A percentile compares a stretch with the other conserved stretches of the same genome.
Conservation (phyloP, 2,888 invertebrate genomes). For the Tetropium fuscum region DNA sequence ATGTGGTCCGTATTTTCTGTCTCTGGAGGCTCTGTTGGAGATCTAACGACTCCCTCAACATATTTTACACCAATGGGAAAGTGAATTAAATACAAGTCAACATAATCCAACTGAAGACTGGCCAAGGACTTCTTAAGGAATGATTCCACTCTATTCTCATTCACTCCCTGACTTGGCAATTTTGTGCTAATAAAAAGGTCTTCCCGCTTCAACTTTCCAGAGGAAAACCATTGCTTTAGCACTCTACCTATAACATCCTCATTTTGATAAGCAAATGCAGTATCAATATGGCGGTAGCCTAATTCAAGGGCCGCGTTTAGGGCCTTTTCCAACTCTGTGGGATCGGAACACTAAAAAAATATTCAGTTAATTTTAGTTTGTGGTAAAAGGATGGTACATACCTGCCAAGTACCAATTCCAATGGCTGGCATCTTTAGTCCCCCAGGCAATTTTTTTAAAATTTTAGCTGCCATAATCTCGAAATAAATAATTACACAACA, state of each 20-base stretch:
- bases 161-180: slow-evolving; percentile 71
- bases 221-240: slow-evolving; percentile 76
- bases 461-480: no score
- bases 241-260: slow-evolving; percentile 79
- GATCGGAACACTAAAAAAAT: no score
- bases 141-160: slow-evolving; percentile 39
- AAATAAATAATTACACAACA: no score
- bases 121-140: slow-evolving; percentile 46
- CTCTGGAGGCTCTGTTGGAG: not conserved
- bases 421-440: no score
- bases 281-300: slow-evolving; percentile 86
- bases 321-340: slow-evolving; percentile 68
- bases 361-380: no score
- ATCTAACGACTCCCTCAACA: slow-evolving; percentile 16
- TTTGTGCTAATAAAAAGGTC: slow-evolving; percentile 87
- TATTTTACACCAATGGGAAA: slow-evolving; percentile 46
- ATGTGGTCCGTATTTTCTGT: slow-evolving; percentile 56
- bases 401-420: no score
- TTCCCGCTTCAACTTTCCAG: slow-evolving; percentile 75
- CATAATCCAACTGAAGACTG: slow-evolving; percentile 48
- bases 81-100: slow-evolving; percentile 52
- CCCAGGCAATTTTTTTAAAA: no score
- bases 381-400: no score
- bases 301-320: slow-evolving; percentile 76
- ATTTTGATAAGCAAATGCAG: slow-evolving; percentile 81